Conservation (phyloP, 2,888 invertebrate genomes). For the Dione juno region DNA sequence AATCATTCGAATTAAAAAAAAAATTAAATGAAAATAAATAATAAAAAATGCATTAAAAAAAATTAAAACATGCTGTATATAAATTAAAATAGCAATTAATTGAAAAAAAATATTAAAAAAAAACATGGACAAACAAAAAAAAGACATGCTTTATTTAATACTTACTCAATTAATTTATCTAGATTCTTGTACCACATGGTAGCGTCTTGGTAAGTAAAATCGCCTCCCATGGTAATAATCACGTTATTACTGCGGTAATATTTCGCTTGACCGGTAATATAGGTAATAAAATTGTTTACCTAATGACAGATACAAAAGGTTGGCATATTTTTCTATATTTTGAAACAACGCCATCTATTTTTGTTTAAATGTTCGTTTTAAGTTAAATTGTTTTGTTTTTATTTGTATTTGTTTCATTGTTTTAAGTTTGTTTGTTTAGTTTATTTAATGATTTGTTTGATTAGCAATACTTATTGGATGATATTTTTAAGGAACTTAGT, state of each 20-base stretch:
- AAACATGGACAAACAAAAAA: too few species aligned
- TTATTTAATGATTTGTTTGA: neutral
- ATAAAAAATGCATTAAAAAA: neutral
- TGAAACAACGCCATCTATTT: conserved; percentile 41
- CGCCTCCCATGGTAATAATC: conserved; percentile 94
- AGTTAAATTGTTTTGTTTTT: neutral
- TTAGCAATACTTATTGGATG: neutral
- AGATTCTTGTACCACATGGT: conserved; percentile 91
- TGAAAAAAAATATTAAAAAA: neutral
- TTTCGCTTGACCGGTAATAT: conserved; percentile 81
- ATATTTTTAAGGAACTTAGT: too few species aligned
- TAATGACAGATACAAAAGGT: conserved; percentile 43
- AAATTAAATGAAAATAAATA: too few species aligned
- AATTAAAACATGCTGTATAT: conserved; percentile 6
- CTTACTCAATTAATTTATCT: conserved; percentile 91
- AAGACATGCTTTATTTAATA: conserved; percentile 37
- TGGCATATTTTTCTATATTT: neutral
- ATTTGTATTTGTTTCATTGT: neutral
- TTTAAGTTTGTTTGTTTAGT: neutral
- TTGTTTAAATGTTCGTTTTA: conserved; percentile 28
- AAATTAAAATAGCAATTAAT: neutral
- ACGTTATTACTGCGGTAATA: conserved; percentile 88
- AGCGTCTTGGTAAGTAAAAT: conserved; percentile 94
- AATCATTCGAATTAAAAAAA: too few species aligned
- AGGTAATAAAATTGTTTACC: conserved; percentile 79